These are phyloP conservation scores for Hanleya hanleyi DNA, from an alignment of 2,888 invertebrate species.

Conservation along the genomic window DNA sequence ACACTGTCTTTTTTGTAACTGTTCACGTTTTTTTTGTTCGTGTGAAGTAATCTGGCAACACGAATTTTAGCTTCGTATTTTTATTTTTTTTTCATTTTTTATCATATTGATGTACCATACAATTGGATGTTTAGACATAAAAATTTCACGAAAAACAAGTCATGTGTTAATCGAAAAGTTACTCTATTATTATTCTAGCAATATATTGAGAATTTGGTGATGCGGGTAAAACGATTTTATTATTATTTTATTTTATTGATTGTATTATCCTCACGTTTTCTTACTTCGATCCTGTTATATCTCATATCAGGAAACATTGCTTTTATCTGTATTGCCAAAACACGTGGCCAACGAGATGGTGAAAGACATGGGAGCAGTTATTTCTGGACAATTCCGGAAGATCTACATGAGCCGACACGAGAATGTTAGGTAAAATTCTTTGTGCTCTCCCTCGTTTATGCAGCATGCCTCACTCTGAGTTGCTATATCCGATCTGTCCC, in stretches of 20 bases:
- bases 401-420: conserved; percentile 98
- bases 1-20: too few relatives aligned
- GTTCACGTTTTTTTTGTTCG: too few relatives aligned
- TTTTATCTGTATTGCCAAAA: conserved; percentile 94
- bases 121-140: too few relatives aligned
- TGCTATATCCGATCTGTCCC: too few relatives aligned
- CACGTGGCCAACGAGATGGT: conserved; percentile 97
- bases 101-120: too few relatives aligned
- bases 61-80: too few relatives aligned
- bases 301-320: conserved; percentile 87
- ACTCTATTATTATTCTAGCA: background rate
- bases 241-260: background rate
- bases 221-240: background rate
- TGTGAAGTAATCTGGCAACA: too few relatives aligned
- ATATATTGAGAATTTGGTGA: background rate
- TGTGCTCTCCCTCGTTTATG: too few relatives aligned
- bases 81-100: too few relatives aligned
- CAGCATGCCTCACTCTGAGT: too few relatives aligned
- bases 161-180: too few relatives aligned
- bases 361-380: conserved; percentile 87
- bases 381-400: conserved; percentile 96
- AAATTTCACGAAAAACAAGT: too few relatives aligned
- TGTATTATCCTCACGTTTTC: background rate
- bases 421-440: conserved; percentile 84
- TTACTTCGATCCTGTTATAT: conserved; percentile 6